Percentiles rank a stretch among this genome's conserved stretches.
Evolutionary conservation across 2,888 invertebrate genomes (phyloP).

Genomic region (Cetonia aurata): DNA sequence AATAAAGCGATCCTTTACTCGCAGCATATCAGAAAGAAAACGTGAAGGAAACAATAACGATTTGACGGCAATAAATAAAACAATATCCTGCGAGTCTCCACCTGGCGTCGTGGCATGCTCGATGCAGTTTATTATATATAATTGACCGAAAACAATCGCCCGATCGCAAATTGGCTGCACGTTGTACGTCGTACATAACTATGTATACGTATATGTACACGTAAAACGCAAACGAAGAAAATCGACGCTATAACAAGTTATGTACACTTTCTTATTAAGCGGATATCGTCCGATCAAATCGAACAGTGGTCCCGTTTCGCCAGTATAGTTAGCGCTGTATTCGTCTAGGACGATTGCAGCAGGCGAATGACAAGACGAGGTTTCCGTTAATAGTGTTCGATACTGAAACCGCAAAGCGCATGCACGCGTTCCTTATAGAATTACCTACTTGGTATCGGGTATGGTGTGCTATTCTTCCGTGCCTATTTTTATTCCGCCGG

Average conservation of each 20-base stretch:
- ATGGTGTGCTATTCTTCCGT: too few species aligned
- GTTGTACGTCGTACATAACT: not conserved
- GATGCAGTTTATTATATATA: slow-evolving; percentile 12
- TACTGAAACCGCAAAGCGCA: slow-evolving; percentile 4
- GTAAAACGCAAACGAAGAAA: slow-evolving; percentile 3
- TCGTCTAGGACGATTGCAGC: not conserved
- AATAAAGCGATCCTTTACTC: too few species aligned
- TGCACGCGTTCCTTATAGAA: too few species aligned
- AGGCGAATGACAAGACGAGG: slow-evolving; percentile 1
- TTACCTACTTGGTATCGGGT: too few species aligned
- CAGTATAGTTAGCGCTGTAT: not conserved
- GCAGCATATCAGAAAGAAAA: too few species aligned
- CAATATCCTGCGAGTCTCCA: too few species aligned
- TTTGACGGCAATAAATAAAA: slow-evolving; percentile 3
- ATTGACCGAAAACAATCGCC: slow-evolving; percentile 16
- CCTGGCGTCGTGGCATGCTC: not conserved
- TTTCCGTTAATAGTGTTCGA: slow-evolving; percentile 4
- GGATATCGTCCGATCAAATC: slow-evolving; percentile 2
- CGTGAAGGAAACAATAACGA: too few species aligned
- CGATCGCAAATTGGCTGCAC: slow-evolving; percentile 6
- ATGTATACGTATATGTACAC: not conserved
- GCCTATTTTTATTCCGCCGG: too few species aligned
- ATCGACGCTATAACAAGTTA: slow-evolving; percentile 13
- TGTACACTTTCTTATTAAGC: slow-evolving; percentile 6
- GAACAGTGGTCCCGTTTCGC: not conserved